Percentiles rank a stretch among this genome's conserved stretches.
These are phyloP conservation scores for Chrysotoxum bicinctum DNA, from an alignment of 2,888 invertebrate species.

Conservation along the genomic window DNA sequence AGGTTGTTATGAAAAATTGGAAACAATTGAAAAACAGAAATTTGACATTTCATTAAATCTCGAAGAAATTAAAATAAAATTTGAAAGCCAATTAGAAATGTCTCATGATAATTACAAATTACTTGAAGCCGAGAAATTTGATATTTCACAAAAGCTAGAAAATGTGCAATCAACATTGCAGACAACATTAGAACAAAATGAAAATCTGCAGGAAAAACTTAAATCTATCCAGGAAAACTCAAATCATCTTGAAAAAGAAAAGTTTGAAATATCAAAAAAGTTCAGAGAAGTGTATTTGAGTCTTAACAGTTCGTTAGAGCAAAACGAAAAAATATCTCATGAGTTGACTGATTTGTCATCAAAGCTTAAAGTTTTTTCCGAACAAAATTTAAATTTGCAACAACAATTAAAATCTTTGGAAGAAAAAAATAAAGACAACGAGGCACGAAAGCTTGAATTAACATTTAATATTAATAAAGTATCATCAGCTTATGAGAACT, in stretches of 20 bases:
- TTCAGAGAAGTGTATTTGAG: conserved; percentile 81
- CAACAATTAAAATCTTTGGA: neutral
- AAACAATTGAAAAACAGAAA: conserved; percentile 24
- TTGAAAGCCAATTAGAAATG: too few relatives aligned
- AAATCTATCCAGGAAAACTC: neutral
- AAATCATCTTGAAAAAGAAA: neutral
- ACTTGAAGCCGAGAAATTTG: neutral
- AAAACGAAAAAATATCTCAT: conserved; percentile 73
- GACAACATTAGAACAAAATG: too few relatives aligned
- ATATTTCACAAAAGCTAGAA: neutral
- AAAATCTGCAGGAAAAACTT: neutral
- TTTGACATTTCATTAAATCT: conserved; percentile 75
- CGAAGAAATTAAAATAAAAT: conserved; percentile 24
- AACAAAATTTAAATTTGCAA: neutral
- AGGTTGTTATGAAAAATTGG: too few relatives aligned
- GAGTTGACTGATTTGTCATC: neutral
- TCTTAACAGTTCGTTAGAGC: conserved; percentile 74
- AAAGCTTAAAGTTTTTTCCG: neutral
- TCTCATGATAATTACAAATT: too few relatives aligned
- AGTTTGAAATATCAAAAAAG: neutral
- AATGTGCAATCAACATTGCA: too few relatives aligned
- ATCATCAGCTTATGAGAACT: neutral
- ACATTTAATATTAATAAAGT: neutral
- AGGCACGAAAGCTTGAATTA: neutral
- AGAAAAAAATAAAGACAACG: neutral